phyloP scores from a whole-genome alignment of 92 coral and sea anemone species.

The Heteractis magnifica region DNA sequence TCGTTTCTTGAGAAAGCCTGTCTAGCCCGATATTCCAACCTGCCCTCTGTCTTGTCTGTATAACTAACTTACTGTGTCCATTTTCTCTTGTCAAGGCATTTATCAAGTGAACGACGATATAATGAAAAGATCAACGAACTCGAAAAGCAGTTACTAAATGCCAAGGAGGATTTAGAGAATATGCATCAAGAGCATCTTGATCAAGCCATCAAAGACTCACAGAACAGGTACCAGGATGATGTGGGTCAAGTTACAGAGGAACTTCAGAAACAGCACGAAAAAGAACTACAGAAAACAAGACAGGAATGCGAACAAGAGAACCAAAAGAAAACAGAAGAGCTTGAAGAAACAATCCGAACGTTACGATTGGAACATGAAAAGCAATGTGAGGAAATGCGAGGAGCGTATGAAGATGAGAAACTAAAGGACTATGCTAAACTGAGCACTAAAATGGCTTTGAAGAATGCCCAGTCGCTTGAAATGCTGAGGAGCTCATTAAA shows the following conservation, averaged over 20 bases:
- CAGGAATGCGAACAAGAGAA: conserved; percentile 49
- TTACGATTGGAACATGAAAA: conserved; percentile 70
- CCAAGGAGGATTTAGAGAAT: conserved; percentile 66
- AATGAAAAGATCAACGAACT: conserved; percentile 62
- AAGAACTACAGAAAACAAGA: conserved; percentile 56
- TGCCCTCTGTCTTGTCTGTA: not conserved
- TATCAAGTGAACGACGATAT: conserved; percentile 72
- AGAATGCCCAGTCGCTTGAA: conserved; percentile 74
- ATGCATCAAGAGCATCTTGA: conserved; percentile 66
- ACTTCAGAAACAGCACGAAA: conserved; percentile 55
- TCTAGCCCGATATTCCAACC: not conserved
- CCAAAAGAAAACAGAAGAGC: conserved; percentile 51
- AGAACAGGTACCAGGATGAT: conserved; percentile 71
- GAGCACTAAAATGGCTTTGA: conserved; percentile 69
- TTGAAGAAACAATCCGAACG: conserved; percentile 56
- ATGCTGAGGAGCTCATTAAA: conserved; percentile 54
- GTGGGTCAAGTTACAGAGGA: conserved; percentile 64
- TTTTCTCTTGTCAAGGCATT: conserved; percentile 45
- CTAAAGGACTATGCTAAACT: conserved; percentile 70
- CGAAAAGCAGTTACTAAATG: conserved; percentile 63
- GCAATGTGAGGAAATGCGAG: conserved; percentile 70
- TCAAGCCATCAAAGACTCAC: conserved; percentile 72
- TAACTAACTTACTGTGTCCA: not conserved
- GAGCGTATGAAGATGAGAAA: conserved; percentile 65
- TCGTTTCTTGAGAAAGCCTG: too few relatives aligned